Evolutionary conservation across 1,140 invertebrate species (phyloP).

Genomic region (Scaptomyza hsui): DNA sequence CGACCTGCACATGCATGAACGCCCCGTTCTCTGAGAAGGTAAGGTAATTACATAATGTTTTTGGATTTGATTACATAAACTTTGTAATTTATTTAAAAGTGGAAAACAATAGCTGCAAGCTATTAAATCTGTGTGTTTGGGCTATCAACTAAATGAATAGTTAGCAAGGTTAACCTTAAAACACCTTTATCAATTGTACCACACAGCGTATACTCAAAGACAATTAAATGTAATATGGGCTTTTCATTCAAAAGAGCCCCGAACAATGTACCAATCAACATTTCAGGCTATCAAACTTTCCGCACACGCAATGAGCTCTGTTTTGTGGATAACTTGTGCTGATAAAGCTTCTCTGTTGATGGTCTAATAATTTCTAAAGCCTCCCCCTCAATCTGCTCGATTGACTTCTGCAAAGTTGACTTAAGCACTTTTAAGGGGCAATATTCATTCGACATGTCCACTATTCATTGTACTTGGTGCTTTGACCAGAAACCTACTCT

Average conservation of each 20-base stretch:
- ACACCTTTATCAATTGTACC: not conserved
- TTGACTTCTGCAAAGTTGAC: slow-evolving; percentile 52
- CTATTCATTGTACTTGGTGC: not conserved
- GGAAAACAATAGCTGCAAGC: not conserved
- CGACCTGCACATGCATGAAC: not conserved
- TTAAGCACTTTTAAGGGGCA: slow-evolving; percentile 36
- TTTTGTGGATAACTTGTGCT: not conserved
- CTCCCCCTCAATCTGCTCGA: slow-evolving; percentile 37
- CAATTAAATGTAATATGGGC: not conserved
- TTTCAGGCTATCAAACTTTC: slow-evolving; percentile 42
- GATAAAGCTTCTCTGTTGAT: slow-evolving; percentile 30
- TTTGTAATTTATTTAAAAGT: not conserved
- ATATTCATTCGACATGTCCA: slow-evolving; percentile 29
- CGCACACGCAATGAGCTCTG: slow-evolving; percentile 50
- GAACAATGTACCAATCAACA: slow-evolving; percentile 35
- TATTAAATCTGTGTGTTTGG: not conserved
- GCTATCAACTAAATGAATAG: too few species aligned
- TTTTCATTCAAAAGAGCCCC: slow-evolving; percentile 13
- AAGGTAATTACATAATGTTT: not conserved
- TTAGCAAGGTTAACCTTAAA: not conserved
- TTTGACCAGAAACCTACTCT: not conserved
- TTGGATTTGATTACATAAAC: not conserved
- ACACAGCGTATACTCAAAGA: not conserved
- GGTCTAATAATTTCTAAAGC: slow-evolving; percentile 9
- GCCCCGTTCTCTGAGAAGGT: not conserved